Conservation (phyloP, 2,888 invertebrate genomes). For the Eupithecia vulgata region DNA sequence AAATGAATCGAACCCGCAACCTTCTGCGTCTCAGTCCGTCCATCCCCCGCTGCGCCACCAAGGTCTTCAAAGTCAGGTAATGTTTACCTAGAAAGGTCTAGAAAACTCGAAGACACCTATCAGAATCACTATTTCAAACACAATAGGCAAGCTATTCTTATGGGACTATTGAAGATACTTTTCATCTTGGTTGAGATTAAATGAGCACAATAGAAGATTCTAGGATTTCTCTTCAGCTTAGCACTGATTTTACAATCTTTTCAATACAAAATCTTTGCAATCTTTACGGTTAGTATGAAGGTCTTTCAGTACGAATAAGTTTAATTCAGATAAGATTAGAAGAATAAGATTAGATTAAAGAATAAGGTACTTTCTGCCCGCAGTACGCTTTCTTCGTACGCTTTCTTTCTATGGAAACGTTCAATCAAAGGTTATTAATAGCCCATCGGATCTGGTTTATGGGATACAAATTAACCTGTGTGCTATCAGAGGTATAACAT, state of each 20-base stretch:
- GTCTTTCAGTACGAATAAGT: background rate
- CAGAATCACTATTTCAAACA: background rate
- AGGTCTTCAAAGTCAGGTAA: background rate
- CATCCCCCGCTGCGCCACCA: background rate
- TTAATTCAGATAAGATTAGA: background rate
- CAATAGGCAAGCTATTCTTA: background rate
- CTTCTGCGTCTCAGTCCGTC: too few relatives aligned
- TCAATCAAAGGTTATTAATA: too few relatives aligned
- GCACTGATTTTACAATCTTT: background rate
- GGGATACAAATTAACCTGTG: too few relatives aligned
- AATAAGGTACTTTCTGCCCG: too few relatives aligned
- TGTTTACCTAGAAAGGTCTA: background rate
- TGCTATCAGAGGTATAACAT: too few relatives aligned
- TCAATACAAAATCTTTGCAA: background rate
- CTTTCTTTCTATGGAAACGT: too few relatives aligned
- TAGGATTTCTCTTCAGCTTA: background rate
- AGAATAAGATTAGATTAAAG: too few relatives aligned
- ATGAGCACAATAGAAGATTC: background rate
- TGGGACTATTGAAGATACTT: background rate
- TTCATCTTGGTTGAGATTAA: background rate
- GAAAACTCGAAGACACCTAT: background rate
- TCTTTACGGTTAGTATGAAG: background rate
- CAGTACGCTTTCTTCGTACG: too few relatives aligned
- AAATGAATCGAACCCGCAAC: too few relatives aligned
- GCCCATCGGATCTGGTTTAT: too few relatives aligned